phyloP scores from a whole-genome alignment of 1,140 invertebrate species.

The Drosophila setifemur region DNA sequence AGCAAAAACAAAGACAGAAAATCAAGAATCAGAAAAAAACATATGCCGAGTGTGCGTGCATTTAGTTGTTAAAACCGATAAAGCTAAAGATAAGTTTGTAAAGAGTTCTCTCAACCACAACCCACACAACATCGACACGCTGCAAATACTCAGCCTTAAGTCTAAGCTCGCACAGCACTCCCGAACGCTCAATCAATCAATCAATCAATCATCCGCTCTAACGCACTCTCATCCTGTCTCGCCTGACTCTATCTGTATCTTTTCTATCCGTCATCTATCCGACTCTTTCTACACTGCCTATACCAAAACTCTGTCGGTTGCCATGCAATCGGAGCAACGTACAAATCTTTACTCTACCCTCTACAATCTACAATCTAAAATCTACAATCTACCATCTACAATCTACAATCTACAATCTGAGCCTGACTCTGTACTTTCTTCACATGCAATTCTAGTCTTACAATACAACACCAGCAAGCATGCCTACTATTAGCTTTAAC shows the following conservation, averaged over 20 bases:
- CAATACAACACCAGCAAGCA: slow-evolving; percentile 66
- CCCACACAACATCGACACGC: too few relatives aligned
- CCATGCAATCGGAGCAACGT: slow-evolving; percentile 60
- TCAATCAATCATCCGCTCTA: slow-evolving; percentile 20
- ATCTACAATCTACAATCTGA: slow-evolving; percentile 14
- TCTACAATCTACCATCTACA: slow-evolving; percentile 16
- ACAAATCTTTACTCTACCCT: slow-evolving; percentile 54
- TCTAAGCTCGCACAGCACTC: slow-evolving; percentile 58
- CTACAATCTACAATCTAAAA: slow-evolving; percentile 17
- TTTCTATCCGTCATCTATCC: slow-evolving; percentile 14
- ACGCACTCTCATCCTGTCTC: slow-evolving; percentile 24
- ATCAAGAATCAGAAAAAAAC: slow-evolving; percentile 42
- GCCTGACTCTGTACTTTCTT: slow-evolving; percentile 39
- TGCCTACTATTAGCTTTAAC: slow-evolving; percentile 71
- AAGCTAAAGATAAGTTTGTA: slow-evolving; percentile 72
- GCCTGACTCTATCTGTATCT: slow-evolving; percentile 20
- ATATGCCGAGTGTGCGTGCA: slow-evolving; percentile 48
- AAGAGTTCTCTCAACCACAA: slow-evolving; percentile 61
- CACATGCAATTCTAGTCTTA: slow-evolving; percentile 80
- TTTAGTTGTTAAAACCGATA: slow-evolving; percentile 56
- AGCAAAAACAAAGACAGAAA: slow-evolving; percentile 42
- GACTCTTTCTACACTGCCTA: slow-evolving; percentile 57
- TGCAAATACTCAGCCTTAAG: slow-evolving; percentile 75
- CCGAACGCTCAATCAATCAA: slow-evolving; percentile 12
- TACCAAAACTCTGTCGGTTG: slow-evolving; percentile 68